Base-by-base conservation (phyloP, 2,888 invertebrate species). In the Diadegma fenestrale region DNA sequence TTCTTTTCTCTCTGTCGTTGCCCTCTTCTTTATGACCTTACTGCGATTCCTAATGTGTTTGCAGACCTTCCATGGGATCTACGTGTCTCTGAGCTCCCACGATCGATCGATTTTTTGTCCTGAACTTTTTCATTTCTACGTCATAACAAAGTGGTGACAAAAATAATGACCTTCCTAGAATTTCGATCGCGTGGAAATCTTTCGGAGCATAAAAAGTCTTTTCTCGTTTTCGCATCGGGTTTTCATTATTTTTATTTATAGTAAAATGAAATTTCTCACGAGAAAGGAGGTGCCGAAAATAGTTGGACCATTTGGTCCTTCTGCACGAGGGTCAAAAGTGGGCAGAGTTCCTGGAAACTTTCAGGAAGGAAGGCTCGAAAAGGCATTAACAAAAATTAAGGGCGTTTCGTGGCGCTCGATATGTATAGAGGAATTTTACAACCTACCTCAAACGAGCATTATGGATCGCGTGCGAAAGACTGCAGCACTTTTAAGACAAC, bases 361-460 rank as follows among this genome's bases (percentile, higher is more conserved):
- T 61, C 37, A 4, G 43, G 7, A 26, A 33, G 26, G 58, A 48
- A 48, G 33, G 26, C 22, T 48, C 61, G 58, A 6, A 58, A 63
- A 66, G 22, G 58, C 26, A 66, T 48, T n/a, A 66, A 72, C n/a
- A 45, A 41, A 72, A 48, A 45, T n/a, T 64, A 71, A 48, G 54
- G 51, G 58, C 69, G 63, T 51, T 63, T 43, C 33, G 45, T 63
- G 69, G 43, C 68, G 43, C 68, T 76, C 61, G 51, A 68, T 26
- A 61, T 30, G 30, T 72, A 37, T 37, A 37, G 37, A 26, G 69
- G 54, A 76, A 66, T 51, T 73, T 77, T 75, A 78, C 69, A 84
- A 84, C 81, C 81, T 85, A 85, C 81, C 84, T 78, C 84, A 81
- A 85, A 63, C 80, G 63, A 69, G 37, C 51, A 54, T 58, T 81